Evolutionary conservation across 2,113 vertebrate genomes (phyloP).

Genomic region (Lipotes vexillifer): DNA sequence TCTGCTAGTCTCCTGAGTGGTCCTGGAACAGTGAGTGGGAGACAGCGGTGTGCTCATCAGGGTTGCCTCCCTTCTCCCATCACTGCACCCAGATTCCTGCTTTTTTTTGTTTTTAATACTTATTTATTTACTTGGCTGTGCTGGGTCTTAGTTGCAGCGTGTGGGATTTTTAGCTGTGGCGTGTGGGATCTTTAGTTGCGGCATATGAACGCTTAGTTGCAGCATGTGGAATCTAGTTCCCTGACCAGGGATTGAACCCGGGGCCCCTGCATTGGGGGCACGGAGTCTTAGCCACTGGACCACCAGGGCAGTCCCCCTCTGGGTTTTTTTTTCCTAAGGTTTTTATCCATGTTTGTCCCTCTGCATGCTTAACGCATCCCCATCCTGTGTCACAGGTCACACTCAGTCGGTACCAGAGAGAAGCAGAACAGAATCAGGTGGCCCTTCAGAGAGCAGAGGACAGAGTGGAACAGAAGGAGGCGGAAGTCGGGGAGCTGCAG

Average conservation of each 20-base stretch:
- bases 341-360: background rate
- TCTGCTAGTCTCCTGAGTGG: background rate
- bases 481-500: slow-evolving; percentile 85
- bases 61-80: background rate
- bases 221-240: no score
- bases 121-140: no score
- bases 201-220: no score
- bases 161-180: no score
- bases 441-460: slow-evolving; percentile 80
- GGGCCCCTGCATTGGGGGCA: no score
- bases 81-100: background rate
- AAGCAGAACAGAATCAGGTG: slow-evolving; percentile 77
- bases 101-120: background rate
- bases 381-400: slow-evolving; percentile 76
- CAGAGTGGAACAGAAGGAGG: slow-evolving; percentile 78
- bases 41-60: accelerated
- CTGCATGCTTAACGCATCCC: background rate
- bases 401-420: slow-evolving; percentile 81
- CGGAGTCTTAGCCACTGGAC: no score
- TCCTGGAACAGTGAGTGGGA: background rate
- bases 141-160: no score
- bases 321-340: background rate
- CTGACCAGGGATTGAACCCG: no score
- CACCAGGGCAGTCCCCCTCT: no score
- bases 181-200: no score